Base-by-base conservation (phyloP, 2,888 invertebrate species). In the Diarsia rubi region DNA sequence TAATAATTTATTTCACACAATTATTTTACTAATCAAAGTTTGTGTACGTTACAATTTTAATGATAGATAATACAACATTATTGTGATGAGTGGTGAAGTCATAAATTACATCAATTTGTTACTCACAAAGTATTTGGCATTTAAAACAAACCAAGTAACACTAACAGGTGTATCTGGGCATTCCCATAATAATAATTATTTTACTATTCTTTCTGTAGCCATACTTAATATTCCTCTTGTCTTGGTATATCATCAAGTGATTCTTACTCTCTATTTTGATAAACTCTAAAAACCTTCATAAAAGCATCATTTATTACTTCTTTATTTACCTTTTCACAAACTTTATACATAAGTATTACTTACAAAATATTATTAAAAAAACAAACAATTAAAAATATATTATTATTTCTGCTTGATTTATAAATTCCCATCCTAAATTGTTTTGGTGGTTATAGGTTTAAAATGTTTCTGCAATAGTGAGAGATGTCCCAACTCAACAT, bases 391-490 rank as follows among this genome's bases (percentile, higher is more conserved):
- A 31, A 31, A 31, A 31, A 31, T 31, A 31, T 37, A 45, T n/a
- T 19, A 45, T 52, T 16, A 42, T 16, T 27, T 0, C 14, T 42
- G n/a, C 24, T 67, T 44, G 27, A 14, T 37, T 21, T 14, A 16
- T 31, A 3, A 45, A n/a, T 37, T 63, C 45, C 37, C 2, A 65
- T 82, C 59, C 19, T 70, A 49, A 82, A n/a, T 63, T n/a, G 37
- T 63, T 9, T 14, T 19, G 14, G 60, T 78, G 72, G 12, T 86
- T 86, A 74, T 94, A 98, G 98, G 97, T 84, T 94, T 98, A 89
- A 98, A 98, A 95, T 99, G 99, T 94, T 98, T 98, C 95, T 99
- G 99, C 96, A 98, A 99, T 94, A 97, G 98, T 91, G 98, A 98
- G 91, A 97, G 98, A 89, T 97, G 98, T 21, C 97, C 97, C 70